Percentiles rank a stretch among this genome's conserved stretches.
Conservation (phyloP, 1,140 invertebrate species). For the Macrocentrus cingulum region DNA sequence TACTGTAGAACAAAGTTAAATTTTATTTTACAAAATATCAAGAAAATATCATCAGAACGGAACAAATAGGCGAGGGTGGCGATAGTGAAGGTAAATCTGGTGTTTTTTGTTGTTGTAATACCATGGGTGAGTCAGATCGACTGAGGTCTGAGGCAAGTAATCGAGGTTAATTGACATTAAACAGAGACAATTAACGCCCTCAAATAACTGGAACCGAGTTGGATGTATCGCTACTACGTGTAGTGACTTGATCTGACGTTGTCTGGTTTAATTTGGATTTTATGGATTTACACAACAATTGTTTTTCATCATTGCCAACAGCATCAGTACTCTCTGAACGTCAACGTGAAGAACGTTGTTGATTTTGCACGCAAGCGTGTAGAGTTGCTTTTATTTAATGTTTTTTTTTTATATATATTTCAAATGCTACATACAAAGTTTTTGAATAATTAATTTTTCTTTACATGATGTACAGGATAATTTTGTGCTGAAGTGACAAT, state of each 20-base stretch:
- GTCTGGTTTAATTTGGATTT: constrained; percentile 33
- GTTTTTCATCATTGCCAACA: too few species aligned
- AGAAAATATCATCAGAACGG: too few species aligned
- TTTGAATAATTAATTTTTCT: too few species aligned
- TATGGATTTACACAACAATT: constrained; percentile 8
- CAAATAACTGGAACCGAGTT: not conserved
- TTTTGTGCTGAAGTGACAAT: too few species aligned
- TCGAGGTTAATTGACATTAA: constrained; percentile 43
- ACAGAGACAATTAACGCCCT: constrained; percentile 37
- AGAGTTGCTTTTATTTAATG: too few species aligned
- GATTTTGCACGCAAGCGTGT: not conserved
- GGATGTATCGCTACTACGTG: not conserved
- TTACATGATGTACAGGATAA: too few species aligned
- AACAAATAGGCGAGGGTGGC: too few species aligned
- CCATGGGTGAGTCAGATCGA: constrained; percentile 17
- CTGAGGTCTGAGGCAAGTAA: constrained; percentile 25
- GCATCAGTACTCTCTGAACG: not conserved
- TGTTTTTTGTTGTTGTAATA: not conserved
- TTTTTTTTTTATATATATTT: too few species aligned
- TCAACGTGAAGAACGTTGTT: not conserved
- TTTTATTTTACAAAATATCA: too few species aligned
- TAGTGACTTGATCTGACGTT: constrained; percentile 30
- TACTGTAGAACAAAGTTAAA: too few species aligned
- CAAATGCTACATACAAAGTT: too few species aligned
- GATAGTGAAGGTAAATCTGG: too few species aligned